Conservation (phyloP, 2,888 invertebrate genomes). For the Chymomyza amoena region DNA sequence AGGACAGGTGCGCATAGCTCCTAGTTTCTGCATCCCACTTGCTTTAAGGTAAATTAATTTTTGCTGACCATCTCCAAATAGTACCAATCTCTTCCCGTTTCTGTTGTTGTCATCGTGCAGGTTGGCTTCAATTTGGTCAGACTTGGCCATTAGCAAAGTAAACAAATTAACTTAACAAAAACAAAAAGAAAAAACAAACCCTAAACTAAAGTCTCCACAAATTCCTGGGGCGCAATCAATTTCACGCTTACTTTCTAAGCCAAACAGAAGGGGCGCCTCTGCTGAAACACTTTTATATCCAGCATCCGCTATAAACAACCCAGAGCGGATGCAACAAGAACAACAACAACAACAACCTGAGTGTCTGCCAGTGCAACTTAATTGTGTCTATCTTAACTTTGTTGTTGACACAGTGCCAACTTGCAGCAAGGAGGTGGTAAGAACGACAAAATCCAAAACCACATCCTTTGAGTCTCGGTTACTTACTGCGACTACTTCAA, state of each 20-base stretch:
- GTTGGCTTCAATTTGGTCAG: not conserved
- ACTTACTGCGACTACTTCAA: not conserved
- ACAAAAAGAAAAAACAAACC: not conserved
- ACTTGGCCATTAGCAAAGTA: not conserved
- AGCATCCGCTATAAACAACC: not conserved
- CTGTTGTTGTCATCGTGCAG: not conserved
- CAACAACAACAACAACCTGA: not conserved
- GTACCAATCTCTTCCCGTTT: not conserved
- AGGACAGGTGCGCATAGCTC: no score
- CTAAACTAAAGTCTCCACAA: slow-evolving; percentile 16
- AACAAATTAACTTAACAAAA: not conserved
- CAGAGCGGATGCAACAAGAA: slow-evolving; percentile 23
- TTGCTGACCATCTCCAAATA: not conserved
- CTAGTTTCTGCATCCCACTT: no score
- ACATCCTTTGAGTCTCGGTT: not conserved
- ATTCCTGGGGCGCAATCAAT: slow-evolving; percentile 64
- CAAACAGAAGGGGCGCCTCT: not conserved
- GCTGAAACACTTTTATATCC: not conserved
- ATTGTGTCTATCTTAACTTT: slow-evolving; percentile 27
- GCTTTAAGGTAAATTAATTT: not conserved
- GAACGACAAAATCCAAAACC: not conserved
- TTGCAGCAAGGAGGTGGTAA: not conserved
- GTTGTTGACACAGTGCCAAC: slow-evolving; percentile 24
- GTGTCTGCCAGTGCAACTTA: slow-evolving; percentile 44
- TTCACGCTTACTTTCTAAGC: slow-evolving; percentile 44